Percentiles rank a stretch among this genome's conserved stretches.
Conservation (phyloP, 2,113 vertebrate species). For the Antennarius striatus region DNA sequence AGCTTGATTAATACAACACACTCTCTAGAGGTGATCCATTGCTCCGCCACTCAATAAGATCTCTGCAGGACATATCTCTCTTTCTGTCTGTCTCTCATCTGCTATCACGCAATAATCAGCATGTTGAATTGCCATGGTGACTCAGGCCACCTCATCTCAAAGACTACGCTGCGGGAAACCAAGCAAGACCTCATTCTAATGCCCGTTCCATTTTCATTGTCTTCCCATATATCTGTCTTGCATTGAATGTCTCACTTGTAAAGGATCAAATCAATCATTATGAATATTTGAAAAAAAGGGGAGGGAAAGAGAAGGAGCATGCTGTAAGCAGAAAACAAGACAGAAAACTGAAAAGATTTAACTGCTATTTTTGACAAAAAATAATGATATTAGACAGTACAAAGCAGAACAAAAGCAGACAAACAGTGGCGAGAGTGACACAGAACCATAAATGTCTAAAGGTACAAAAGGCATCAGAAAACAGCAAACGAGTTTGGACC, state of each 20-base stretch:
- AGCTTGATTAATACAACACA: slow-evolving; percentile 28
- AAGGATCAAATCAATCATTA: slow-evolving; percentile 43
- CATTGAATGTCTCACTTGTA: slow-evolving; percentile 29
- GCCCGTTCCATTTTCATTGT: slow-evolving; percentile 23
- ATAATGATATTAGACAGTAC: too few species aligned
- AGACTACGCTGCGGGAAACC: slow-evolving; percentile 43
- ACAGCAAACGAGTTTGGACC: too few species aligned
- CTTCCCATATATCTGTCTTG: slow-evolving; percentile 49
- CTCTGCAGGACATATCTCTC: slow-evolving; percentile 55
- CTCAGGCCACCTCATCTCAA: slow-evolving; percentile 32
- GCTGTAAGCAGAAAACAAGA: neutral
- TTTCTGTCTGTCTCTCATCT: slow-evolving; percentile 23
- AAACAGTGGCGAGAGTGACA: too few species aligned
- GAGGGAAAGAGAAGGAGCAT: neutral
- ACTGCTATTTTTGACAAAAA: too few species aligned
- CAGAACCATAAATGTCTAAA: too few species aligned
- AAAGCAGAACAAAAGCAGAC: too few species aligned
- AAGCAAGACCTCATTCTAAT: slow-evolving; percentile 31
- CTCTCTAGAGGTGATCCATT: slow-evolving; percentile 36
- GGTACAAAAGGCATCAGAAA: too few species aligned
- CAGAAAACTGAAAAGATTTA: too few species aligned
- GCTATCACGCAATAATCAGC: slow-evolving; percentile 53
- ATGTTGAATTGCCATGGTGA: slow-evolving; percentile 64
- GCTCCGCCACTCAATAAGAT: slow-evolving; percentile 51
- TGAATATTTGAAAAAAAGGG: slow-evolving; percentile 7